Evolutionary conservation across 2,797 vertebrate genomes (phyloP).

Genomic region (Hoplostethus mediterraneus): DNA sequence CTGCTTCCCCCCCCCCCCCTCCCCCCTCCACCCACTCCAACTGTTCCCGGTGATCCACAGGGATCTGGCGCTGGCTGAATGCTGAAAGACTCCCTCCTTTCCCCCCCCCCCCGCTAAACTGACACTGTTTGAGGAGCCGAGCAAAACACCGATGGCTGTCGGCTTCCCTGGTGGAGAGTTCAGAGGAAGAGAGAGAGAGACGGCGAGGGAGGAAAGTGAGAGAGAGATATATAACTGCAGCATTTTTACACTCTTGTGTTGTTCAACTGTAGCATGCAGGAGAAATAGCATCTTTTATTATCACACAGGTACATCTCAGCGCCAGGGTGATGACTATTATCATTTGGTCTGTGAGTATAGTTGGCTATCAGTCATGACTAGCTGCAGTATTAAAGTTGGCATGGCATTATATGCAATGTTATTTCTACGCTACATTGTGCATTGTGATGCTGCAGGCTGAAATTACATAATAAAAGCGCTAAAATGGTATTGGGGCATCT

Average conservation of each 20-base stretch:
- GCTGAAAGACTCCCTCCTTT: conserved; percentile 33
- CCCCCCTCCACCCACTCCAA: conserved; percentile 33
- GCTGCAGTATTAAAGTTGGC: conserved; percentile 23
- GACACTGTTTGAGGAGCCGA: conserved; percentile 30
- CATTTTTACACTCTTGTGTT: neutral
- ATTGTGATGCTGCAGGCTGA: conserved; percentile 25
- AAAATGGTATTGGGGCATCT: conserved; percentile 62
- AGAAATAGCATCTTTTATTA: neutral
- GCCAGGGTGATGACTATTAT: neutral
- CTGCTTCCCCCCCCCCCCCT: conserved; percentile 17
- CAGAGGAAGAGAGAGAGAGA: neutral
- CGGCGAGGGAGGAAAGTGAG: conserved; percentile 10
- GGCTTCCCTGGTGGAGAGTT: conserved; percentile 17
- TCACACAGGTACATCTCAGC: neutral
- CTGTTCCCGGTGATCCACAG: conserved; percentile 35
- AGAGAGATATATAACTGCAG: no score
- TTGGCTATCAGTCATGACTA: neutral
- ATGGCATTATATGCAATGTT: conserved; percentile 13
- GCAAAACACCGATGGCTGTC: conserved; percentile 31
- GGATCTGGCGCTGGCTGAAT: conserved; percentile 33
- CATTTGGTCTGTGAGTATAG: neutral
- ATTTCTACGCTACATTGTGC: conserved; percentile 20
- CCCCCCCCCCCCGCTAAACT: conserved; percentile 23
- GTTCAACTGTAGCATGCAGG: no score
- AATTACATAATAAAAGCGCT: conserved; percentile 43